Conservation (phyloP, 2,888 invertebrate species). For the Plebejus argus region DNA sequence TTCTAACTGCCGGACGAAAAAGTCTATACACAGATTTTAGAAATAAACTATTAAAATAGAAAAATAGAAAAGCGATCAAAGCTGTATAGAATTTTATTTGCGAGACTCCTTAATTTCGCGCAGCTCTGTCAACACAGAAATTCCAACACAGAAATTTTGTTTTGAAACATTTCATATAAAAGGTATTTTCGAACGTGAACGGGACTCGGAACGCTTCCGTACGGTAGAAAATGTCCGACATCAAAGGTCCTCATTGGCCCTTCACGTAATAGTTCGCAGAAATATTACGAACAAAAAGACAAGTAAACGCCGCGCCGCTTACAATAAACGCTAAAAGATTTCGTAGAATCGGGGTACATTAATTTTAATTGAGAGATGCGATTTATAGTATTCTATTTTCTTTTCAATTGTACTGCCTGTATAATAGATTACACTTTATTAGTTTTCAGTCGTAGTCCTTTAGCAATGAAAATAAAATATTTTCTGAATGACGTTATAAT, state of each 20-base stretch:
- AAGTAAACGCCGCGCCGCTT: too few species aligned
- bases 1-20: background rate
- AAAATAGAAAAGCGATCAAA: background rate
- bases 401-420: too few species aligned
- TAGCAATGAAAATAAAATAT: too few species aligned
- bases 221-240: background rate
- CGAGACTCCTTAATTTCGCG: background rate
- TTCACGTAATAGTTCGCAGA: slow-evolving; percentile 8
- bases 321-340: background rate
- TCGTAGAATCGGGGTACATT: background rate
- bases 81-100: background rate
- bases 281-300: slow-evolving; percentile 9
- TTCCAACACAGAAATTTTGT: slow-evolving; percentile 6
- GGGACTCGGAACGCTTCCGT: background rate
- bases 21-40: background rate
- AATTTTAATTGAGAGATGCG: too few species aligned
- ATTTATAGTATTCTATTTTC: too few species aligned
- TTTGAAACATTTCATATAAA: slow-evolving; percentile 28
- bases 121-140: background rate
- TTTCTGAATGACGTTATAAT: too few species aligned
- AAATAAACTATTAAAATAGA: background rate
- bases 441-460: too few species aligned
- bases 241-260: slow-evolving; percentile 1
- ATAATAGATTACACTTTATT: too few species aligned
- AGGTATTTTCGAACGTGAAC: slow-evolving; percentile 23